These are phyloP conservation scores for Enteromius viviparus DNA, from an alignment of 2,797 vertebrate genomes.

Conservation along the genomic window DNA sequence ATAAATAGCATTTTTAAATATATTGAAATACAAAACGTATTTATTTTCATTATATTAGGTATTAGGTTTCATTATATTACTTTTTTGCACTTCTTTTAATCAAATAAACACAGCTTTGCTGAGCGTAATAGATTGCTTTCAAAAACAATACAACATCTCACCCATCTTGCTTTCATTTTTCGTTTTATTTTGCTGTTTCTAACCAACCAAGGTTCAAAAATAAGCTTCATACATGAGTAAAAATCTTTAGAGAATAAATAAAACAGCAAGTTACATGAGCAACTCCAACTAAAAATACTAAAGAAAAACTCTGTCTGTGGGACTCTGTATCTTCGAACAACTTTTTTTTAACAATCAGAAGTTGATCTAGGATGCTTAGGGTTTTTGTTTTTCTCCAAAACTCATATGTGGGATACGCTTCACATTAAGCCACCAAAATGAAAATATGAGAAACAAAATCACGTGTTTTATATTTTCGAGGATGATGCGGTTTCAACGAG, in stretches of 20 bases:
- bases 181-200: background rate
- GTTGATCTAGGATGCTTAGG: background rate
- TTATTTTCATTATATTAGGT: no score
- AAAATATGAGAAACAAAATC: slow-evolving; percentile 12
- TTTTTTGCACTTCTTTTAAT: background rate
- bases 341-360: background rate
- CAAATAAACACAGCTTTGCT: background rate
- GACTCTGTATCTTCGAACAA: background rate
- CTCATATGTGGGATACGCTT: slow-evolving; percentile 7
- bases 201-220: background rate
- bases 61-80: no score
- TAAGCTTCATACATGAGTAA: background rate
- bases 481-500: background rate
- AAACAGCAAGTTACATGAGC: background rate
- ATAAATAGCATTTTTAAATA: background rate
- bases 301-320: background rate
- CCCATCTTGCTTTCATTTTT: background rate
- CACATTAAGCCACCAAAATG: slow-evolving; percentile 15
- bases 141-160: background rate
- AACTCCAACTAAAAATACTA: background rate
- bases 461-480: slow-evolving; percentile 5
- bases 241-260: background rate
- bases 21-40: background rate
- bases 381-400: slow-evolving; percentile 19
- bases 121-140: background rate